Evolutionary conservation across 2,797 vertebrate genomes (phyloP), one percentile per base, ranked within the genome.

Genomic region (Acridotheres tristis): DNA sequence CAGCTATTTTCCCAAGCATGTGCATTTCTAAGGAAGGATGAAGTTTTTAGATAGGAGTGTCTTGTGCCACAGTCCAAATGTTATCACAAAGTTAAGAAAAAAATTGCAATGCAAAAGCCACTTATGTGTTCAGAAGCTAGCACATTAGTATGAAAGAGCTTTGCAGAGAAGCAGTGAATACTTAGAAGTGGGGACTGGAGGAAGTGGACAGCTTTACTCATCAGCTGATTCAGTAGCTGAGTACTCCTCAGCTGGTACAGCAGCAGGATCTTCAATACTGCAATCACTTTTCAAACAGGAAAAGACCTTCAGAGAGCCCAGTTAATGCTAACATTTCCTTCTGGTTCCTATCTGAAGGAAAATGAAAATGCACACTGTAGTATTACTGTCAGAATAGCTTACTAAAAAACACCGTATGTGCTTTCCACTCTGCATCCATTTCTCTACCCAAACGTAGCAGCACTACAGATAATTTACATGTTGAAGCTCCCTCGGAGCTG

Each of bases 221-320:
- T 94, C 77, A 94, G 88, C 91, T 95, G 89, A 95, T 90, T 96
- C 96, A 95, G 67, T 29, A 95, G 86, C 90, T 95, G 91, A 95
- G 95, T 78, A 88, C 34, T 91, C 77, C 83, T 94, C 95, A 95
- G 93, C 93, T 92, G 93, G 55, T 73, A 88, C 71, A 96, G 55
- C 11, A 0, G 62, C 62, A 94, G 77, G 71, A 95, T 94, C 92
- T 96, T 94, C 94, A 93, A 91, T 26, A 84, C 38, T 94, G 92
- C 79, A 94, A 76, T 85, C 77, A 63, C 32, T 95, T 94, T 94
- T 90, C 91, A 92, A 93, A 90, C 88, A 91, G 88, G 59, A 43
- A 83, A 93, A 90, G 59, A 71, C 74, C 77, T 95, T 87, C 94
- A 89, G 81, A 95, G 69, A 82, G 80, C 90, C 59, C 88, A 95